Evolutionary conservation across 2,888 invertebrate genomes (phyloP).

Genomic region (Timema cristinae): DNA sequence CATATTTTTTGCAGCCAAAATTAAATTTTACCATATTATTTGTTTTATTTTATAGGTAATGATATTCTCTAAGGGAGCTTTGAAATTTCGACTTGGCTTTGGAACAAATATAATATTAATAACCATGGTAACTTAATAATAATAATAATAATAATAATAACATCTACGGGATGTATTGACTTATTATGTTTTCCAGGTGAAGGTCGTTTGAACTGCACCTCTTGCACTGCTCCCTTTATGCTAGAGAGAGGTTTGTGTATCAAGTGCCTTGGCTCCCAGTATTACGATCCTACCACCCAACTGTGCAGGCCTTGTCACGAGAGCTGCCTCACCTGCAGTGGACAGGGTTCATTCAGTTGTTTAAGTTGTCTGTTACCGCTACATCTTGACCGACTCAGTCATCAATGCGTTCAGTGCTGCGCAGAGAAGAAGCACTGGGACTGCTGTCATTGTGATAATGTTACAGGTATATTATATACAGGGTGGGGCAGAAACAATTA

Average conservation of each 20-base stretch:
- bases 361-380: slow-evolving; percentile 35
- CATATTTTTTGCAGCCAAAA: too few species aligned
- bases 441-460: too few species aligned
- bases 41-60: too few species aligned
- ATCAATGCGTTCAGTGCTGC: slow-evolving; percentile 38
- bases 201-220: slow-evolving; percentile 31
- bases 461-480: too few species aligned
- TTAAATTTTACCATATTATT: too few species aligned
- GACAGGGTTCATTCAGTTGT: slow-evolving; percentile 32
- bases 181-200: slow-evolving; percentile 30
- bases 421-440: slow-evolving; percentile 9
- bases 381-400: slow-evolving; percentile 36
- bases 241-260: slow-evolving; percentile 32
- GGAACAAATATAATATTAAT: neutral
- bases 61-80: too few species aligned
- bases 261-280: slow-evolving; percentile 33
- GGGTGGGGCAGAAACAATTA: too few species aligned
- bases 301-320: slow-evolving; percentile 35
- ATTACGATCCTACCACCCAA: slow-evolving; percentile 27
- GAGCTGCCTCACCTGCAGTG: slow-evolving; percentile 36
- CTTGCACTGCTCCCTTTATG: slow-evolving; percentile 32
- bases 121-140: slow-evolving; percentile 23
- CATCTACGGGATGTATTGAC: slow-evolving; percentile 24
- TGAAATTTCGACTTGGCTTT: too few species aligned
- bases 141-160: neutral